Evolutionary conservation across 2,888 invertebrate species (phyloP), one percentile per base, ranked within the genome.

Genomic region (Empis stercorea): DNA sequence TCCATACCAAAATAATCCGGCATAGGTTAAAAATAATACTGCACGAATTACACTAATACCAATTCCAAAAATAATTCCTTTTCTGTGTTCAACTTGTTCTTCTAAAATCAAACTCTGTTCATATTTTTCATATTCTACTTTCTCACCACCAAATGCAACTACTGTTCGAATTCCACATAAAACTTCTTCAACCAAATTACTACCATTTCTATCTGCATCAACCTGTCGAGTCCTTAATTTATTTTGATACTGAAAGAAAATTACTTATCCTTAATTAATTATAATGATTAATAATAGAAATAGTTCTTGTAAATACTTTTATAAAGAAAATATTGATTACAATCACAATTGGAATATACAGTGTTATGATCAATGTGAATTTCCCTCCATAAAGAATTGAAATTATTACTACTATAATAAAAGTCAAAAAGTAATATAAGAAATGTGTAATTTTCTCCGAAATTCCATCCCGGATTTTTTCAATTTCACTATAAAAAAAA

Each of bases 341-440:
- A 10, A 85, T 83, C 20, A 89, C 76, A 41, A 89, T 65, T 0
- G 92, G 92, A 20, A 86, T 79, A 46, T 85, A 80, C 6, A 84
- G 76, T 52, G 91, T 70, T 44, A 89, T 82, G 40, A 89, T 84
- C 30, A 88, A 66, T 0, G 92, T 88, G 43, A 93, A 71, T 61
- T 88, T 80, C 91, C 91, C 92, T 42, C 91, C 89, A 61, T 85
- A 84, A 1, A 74, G 68, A 61, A 92, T 80, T 0, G 88, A 86
- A 46, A 86, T 78, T 76, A 75, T 61, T 76, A 73, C 61, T 75
- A 75, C 67, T 79, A 86, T 63, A 14, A 68, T 51, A 43, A 67
- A 67, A 1, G 64, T 62, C 15, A 66, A 55, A 10, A 68, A 53
- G 36, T 67, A 48, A 61, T 85, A 85, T 0, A 84, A 69, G 57